phyloP scores from a whole-genome alignment of 2,113 vertebrate species.

The Pterocles orientalis region DNA sequence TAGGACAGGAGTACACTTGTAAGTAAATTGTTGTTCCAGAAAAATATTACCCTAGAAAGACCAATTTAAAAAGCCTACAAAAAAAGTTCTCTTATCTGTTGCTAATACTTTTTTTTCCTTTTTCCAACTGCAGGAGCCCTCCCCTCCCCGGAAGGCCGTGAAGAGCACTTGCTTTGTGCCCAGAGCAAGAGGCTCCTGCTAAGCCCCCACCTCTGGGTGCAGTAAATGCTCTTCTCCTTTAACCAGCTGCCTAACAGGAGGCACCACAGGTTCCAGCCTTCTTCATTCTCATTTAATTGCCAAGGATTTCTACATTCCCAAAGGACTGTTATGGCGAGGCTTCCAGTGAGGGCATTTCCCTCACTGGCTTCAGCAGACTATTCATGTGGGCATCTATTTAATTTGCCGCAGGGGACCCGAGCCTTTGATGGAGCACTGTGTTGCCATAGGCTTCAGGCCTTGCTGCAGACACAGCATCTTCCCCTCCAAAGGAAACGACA shows the following conservation, averaged over 20 bases:
- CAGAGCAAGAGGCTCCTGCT: background rate
- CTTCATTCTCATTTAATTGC: background rate
- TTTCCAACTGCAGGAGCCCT: background rate
- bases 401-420: fast-evolving
- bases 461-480: background rate
- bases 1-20: background rate
- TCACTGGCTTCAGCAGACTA: background rate
- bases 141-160: background rate
- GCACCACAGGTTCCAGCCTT: background rate
- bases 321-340: background rate
- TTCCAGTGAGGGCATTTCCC: background rate
- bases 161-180: background rate
- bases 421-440: background rate
- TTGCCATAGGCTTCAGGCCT: background rate
- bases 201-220: background rate
- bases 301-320: background rate
- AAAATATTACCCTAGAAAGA: background rate
- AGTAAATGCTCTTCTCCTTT: background rate
- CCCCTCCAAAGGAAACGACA: background rate
- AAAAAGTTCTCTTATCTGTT: background rate
- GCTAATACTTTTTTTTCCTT: background rate
- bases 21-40: constrained; percentile 1
- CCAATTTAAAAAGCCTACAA: background rate
- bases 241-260: background rate
- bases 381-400: background rate